Percentiles rank a stretch among this genome's conserved stretches.
Conservation (phyloP, 1,140 invertebrate genomes). For the Trichonephila clavata region DNA sequence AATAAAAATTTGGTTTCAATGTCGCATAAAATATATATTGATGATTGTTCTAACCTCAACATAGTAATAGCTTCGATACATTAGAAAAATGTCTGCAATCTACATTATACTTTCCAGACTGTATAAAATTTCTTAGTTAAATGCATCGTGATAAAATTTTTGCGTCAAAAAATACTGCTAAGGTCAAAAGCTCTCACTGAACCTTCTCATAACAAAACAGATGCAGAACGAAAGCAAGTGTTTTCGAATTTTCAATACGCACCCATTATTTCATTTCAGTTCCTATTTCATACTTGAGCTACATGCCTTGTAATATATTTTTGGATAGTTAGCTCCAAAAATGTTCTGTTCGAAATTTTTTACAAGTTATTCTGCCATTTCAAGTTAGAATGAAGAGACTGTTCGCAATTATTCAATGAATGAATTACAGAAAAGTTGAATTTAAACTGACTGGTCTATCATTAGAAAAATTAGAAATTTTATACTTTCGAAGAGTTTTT, state of each 20-base stretch:
- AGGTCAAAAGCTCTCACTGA: not conserved
- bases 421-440: no score
- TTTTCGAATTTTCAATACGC: constrained; percentile 17
- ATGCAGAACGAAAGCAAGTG: not conserved
- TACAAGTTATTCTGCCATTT: no score
- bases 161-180: not conserved
- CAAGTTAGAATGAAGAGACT: no score
- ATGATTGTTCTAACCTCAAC: constrained; percentile 52
- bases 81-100: constrained; percentile 35
- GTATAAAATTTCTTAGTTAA: not conserved
- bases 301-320: no score
- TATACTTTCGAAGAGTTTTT: no score
- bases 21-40: not conserved
- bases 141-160: not conserved
- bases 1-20: no score
- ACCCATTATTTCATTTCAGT: not conserved
- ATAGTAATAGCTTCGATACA: constrained; percentile 73
- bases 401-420: no score
- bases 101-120: not conserved
- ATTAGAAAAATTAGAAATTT: no score
- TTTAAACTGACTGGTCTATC: no score
- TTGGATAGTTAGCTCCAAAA: no score
- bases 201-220: not conserved
- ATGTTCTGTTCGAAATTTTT: no score
- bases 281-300: not conserved